Base-by-base conservation (phyloP, 2,797 vertebrate species). In the Chrysolophus pictus region DNA sequence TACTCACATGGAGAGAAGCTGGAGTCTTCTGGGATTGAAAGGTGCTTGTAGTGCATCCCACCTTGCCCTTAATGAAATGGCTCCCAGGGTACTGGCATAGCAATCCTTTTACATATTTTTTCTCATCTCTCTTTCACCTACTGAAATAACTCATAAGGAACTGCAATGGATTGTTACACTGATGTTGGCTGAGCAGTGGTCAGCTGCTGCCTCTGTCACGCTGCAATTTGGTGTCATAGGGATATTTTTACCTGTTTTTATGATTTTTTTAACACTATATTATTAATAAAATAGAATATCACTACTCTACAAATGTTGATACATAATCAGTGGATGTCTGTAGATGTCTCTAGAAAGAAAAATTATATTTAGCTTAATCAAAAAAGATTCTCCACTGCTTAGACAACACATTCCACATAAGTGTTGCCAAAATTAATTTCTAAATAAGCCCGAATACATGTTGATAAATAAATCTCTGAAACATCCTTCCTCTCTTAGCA, bases 111-210 rank as follows among this genome's bases (percentile, higher is more conserved):
- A 39, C 9, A 47, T 35, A 33, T 39, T 42, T 59, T 26, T 10
- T 3, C 4, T 59, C 3, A 9, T 62, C 12, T 55, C 9, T 10
- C 12, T 82, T 44, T 84, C 17, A 29, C 7, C 14, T 59, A 9
- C 53, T 83, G 26, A 83, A 85, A 14, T 17, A 51, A 44, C 11
- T 82, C 73, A 4, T 22, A 58, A 68, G 26, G 81, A 88, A 58
- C 24, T 58, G 5, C 1, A 2, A 0, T 0, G 0, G 1, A 1
- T 31, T 59, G 14, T 68, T 80, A 51, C 13, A 13, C 33, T 71
- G 42, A 22, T 56, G 71, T 59, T 14, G 12, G 46, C 2, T 10
- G 28, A 84, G 23, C 29, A 60, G 16, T 1, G 16, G 31, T 51
- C 26, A 4, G 1, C 29, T 72, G 17, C n/a, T 72, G 69, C 55